These are phyloP conservation scores for Ivindomyrus marchei DNA, from an alignment of 2,113 vertebrate genomes.

Conservation along the genomic window DNA sequence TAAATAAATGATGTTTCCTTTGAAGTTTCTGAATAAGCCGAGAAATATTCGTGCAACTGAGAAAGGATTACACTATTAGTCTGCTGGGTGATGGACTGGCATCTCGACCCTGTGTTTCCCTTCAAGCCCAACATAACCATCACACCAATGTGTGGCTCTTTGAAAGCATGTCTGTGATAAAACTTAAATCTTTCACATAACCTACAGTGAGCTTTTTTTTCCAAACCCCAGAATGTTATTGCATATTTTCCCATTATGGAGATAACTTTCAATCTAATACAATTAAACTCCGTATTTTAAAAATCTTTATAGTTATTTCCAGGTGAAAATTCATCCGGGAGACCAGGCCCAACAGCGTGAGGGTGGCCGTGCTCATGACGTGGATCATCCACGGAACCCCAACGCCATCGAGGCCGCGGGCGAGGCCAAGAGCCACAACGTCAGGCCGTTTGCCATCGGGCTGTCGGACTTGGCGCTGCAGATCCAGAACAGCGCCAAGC, in stretches of 20 bases:
- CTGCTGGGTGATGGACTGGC: neutral
- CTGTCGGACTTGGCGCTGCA: conserved; percentile 56
- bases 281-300: neutral
- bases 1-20: neutral
- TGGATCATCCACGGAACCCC: conserved; percentile 77
- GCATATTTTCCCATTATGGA: neutral
- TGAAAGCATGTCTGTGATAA: neutral
- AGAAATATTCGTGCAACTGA: neutral
- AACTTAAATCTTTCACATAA: neutral
- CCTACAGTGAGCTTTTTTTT: neutral
- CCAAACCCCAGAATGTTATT: neutral
- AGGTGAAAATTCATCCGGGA: conserved; percentile 54
- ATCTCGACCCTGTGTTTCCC: neutral
- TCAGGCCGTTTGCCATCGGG: conserved; percentile 71
- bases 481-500: conserved; percentile 49
- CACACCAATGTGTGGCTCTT: neutral
- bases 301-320: too few species aligned
- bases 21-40: neutral
- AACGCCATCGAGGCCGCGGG: conserved; percentile 56
- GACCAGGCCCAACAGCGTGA: conserved; percentile 53
- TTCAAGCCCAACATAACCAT: neutral
- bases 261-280: neutral
- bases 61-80: neutral
- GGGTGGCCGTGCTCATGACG: conserved; percentile 76
- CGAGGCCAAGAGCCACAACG: conserved; percentile 65